A percentile compares a stretch with the other conserved stretches of the same genome.
Evolutionary conservation across 2,113 vertebrate genomes (phyloP).

Genomic region (Dasyurus viverrinus): DNA sequence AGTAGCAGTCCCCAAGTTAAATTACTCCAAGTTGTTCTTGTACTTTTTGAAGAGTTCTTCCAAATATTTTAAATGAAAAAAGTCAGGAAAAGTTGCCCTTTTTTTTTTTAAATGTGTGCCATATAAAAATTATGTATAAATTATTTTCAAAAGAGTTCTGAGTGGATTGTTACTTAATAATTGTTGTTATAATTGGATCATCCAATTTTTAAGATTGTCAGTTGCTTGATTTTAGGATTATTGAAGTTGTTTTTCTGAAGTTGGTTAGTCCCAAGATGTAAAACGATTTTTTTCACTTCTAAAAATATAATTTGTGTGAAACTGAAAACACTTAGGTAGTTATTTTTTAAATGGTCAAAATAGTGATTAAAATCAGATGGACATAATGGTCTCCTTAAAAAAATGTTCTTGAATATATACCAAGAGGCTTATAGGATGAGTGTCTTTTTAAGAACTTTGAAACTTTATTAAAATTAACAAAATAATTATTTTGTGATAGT

Average conservation of each 20-base stretch:
- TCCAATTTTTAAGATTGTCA: slow-evolving; percentile 34
- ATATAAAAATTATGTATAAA: not conserved
- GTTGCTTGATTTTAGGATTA: slow-evolving; percentile 47
- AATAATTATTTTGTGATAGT: slow-evolving; percentile 57
- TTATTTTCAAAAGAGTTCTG: slow-evolving; percentile 52
- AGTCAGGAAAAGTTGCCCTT: slow-evolving; percentile 43
- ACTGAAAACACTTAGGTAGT: slow-evolving; percentile 58
- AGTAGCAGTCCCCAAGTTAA: not conserved
- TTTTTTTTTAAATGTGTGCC: slow-evolving; percentile 50
- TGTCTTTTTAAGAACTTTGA: slow-evolving; percentile 75
- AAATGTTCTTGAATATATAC: slow-evolving; percentile 72
- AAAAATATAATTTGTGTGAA: slow-evolving; percentile 49
- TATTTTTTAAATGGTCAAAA: slow-evolving; percentile 62
- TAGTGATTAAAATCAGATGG: slow-evolving; percentile 67
- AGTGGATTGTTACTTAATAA: slow-evolving; percentile 49
- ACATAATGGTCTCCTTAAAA: slow-evolving; percentile 62
- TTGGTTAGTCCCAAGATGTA: slow-evolving; percentile 33
- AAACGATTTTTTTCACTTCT: slow-evolving; percentile 6
- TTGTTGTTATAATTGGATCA: slow-evolving; percentile 61
- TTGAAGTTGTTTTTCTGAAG: slow-evolving; percentile 63
- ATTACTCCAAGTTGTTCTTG: slow-evolving; percentile 50
- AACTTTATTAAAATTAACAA: slow-evolving; percentile 54
- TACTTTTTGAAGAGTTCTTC: slow-evolving; percentile 59
- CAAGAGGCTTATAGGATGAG: slow-evolving; percentile 71
- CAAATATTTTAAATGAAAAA: slow-evolving; percentile 51